These are phyloP conservation scores for Strigops habroptila DNA, from an alignment of 2,113 vertebrate species.

Conservation along the genomic window DNA sequence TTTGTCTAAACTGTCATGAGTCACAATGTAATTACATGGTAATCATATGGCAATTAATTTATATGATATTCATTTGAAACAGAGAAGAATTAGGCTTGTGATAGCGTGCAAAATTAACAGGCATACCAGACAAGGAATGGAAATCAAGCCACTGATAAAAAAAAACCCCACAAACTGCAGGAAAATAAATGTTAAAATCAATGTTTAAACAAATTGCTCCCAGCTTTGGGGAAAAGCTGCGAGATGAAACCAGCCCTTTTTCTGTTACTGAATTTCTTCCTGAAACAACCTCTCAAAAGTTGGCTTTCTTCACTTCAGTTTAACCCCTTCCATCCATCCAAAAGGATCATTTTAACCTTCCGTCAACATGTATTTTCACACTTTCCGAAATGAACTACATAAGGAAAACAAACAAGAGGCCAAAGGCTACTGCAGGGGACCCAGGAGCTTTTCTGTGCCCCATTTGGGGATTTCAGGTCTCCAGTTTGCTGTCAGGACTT, in stretches of 20 bases:
- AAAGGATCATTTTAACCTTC: background rate
- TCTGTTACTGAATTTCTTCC: background rate
- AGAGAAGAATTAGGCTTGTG: slow-evolving; percentile 64
- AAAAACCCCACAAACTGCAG: background rate
- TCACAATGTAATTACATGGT: slow-evolving; percentile 75
- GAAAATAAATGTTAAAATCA: slow-evolving; percentile 57
- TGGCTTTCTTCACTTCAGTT: background rate
- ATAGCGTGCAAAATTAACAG: slow-evolving; percentile 59
- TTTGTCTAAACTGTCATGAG: slow-evolving; percentile 72
- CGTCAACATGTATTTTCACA: background rate
- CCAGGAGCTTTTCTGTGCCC: too few relatives aligned
- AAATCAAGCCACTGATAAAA: slow-evolving; percentile 44
- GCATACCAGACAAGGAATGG: slow-evolving; percentile 43
- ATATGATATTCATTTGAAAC: slow-evolving; percentile 72
- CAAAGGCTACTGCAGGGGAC: background rate
- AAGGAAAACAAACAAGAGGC: background rate
- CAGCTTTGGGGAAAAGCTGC: background rate
- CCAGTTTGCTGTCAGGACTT: background rate
- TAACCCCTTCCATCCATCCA: background rate
- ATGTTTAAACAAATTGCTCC: slow-evolving; percentile 53
- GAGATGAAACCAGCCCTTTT: background rate
- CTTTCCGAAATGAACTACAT: background rate
- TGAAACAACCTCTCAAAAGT: background rate
- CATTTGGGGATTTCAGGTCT: background rate
- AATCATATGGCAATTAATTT: slow-evolving; percentile 77